Conservation (phyloP, 2,113 vertebrate genomes). For the Pholis gunnellus region DNA sequence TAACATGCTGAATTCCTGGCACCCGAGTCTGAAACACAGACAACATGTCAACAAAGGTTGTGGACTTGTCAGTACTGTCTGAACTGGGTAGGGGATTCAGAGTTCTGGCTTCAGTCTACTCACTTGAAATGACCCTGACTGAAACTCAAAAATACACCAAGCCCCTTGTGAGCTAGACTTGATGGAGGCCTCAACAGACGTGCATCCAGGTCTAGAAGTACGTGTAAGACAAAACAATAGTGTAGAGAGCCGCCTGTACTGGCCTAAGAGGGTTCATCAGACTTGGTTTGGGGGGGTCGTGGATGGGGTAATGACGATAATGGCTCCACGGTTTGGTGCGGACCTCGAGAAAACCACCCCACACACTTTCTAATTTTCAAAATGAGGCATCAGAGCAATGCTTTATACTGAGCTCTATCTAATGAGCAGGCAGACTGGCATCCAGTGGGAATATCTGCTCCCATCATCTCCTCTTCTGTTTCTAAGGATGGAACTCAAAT, state of each 20-base stretch:
- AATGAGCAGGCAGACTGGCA: constrained; percentile 7
- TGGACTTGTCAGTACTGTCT: neutral
- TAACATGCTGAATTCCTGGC: neutral
- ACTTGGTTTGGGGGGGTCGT: neutral
- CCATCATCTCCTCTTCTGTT: neutral
- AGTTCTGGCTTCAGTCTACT: neutral
- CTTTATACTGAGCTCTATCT: neutral
- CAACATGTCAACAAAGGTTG: neutral
- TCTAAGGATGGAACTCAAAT: neutral
- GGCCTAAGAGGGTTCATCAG: neutral
- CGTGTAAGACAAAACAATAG: neutral
- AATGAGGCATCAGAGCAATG: neutral
- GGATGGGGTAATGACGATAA: neutral
- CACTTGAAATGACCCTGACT: neutral
- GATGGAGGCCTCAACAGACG: neutral
- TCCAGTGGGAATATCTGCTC: constrained; percentile 8
- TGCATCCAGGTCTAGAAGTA: neutral
- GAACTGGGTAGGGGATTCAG: neutral
- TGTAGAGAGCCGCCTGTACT: neutral
- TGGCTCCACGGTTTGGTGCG: neutral
- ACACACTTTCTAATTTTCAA: neutral
- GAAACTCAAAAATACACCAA: neutral
- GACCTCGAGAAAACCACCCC: constrained; percentile 8
- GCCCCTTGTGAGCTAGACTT: neutral
- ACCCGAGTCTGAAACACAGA: neutral